Evolutionary conservation across 2,797 vertebrate genomes (phyloP).

Genomic region (Typhlichthys eigenmanni): DNA sequence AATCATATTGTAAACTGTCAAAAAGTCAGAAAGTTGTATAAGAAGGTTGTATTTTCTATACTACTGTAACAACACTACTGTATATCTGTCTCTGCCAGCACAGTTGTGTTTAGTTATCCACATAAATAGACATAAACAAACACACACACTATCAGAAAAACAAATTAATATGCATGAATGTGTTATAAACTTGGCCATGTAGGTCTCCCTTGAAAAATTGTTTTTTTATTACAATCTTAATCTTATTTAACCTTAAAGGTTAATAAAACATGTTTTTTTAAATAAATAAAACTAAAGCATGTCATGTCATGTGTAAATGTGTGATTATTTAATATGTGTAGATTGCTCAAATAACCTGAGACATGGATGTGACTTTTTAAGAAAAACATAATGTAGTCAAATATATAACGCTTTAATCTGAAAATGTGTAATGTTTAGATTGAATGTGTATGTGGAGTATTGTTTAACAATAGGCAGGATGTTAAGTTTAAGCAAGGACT

Average conservation of each 20-base stretch:
- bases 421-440: not conserved
- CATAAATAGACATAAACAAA: conserved; percentile 12
- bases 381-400: not conserved
- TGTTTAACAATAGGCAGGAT: not conserved
- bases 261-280: too few species aligned
- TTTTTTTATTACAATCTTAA: too few species aligned
- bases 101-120: conserved; percentile 48
- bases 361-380: not conserved
- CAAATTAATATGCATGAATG: conserved; percentile 14
- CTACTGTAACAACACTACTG: not conserved
- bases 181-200: conserved; percentile 6
- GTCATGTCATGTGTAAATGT: conserved; percentile 6
- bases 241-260: too few species aligned
- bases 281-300: conserved; percentile 2
- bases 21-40: too few species aligned
- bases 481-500: conserved; percentile 8
- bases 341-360: conserved; percentile 1
- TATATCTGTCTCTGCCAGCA: conserved; percentile 47
- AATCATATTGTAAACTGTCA: conserved; percentile 47
- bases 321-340: not conserved
- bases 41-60: too few species aligned
- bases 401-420: too few species aligned
- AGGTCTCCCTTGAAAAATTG: not conserved
- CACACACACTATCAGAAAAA: conserved; percentile 2
- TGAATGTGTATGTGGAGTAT: conserved; percentile 22